A percentile compares a stretch with the other conserved stretches of the same genome.
These are phyloP conservation scores for Hydropotes inermis DNA, from an alignment of 2,113 vertebrate species.

Conservation along the genomic window DNA sequence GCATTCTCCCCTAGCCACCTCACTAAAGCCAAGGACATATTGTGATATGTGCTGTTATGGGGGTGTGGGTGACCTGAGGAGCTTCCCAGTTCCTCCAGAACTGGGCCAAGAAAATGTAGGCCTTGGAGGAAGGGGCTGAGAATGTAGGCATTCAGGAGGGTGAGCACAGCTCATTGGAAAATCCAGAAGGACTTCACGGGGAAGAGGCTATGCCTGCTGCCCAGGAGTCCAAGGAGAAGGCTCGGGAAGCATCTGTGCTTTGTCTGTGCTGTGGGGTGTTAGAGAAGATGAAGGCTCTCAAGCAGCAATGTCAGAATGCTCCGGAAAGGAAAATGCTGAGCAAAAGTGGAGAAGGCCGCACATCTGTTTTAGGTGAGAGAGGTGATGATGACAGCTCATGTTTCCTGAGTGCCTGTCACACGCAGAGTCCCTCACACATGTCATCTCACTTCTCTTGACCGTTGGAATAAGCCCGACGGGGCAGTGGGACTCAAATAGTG, in stretches of 20 bases:
- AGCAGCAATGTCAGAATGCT: not conserved
- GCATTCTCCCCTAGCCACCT: not conserved
- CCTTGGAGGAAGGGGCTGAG: not conserved
- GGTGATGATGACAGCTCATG: fast-evolving
- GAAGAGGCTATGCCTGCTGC: not conserved
- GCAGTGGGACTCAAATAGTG: not conserved
- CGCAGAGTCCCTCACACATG: fast-evolving
- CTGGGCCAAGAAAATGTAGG: not conserved
- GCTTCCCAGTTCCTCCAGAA: not conserved
- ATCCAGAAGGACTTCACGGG: not conserved
- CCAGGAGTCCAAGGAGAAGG: not conserved
- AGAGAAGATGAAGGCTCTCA: not conserved
- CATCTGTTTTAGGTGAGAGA: not conserved
- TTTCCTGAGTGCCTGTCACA: not conserved
- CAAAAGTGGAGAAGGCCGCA: not conserved
- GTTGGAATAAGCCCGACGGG: not conserved
- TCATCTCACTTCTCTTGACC: not conserved
- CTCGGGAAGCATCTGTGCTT: not conserved
- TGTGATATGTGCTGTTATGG: not conserved
- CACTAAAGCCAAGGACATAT: not conserved
- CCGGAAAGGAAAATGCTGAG: not conserved
- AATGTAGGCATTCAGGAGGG: too few relatives aligned
- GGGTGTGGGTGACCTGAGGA: not conserved
- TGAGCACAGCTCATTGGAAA: not conserved
- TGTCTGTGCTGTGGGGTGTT: not conserved